Percentiles rank a stretch among this genome's conserved stretches.
Conservation (phyloP, 1,140 invertebrate species). For the Drosophila setifemur region DNA sequence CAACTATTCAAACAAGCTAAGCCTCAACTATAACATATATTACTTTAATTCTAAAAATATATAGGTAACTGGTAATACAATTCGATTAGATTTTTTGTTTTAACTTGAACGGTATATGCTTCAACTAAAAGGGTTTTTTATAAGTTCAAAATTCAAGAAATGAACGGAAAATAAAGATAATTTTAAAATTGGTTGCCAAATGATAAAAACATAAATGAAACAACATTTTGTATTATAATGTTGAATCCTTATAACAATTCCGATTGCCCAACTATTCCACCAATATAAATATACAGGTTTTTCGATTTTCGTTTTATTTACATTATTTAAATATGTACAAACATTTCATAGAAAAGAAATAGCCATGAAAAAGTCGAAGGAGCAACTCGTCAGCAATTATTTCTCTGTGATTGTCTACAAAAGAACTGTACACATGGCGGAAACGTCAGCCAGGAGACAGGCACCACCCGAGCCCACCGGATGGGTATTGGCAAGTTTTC, state of each 20-base stretch:
- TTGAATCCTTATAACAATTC: neutral
- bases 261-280: neutral
- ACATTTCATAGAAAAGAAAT: conserved; percentile 80
- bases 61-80: too few relatives aligned
- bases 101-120: too few relatives aligned
- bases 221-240: too few relatives aligned
- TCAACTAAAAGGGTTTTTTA: neutral
- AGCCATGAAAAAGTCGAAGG: conserved; percentile 70
- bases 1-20: too few relatives aligned
- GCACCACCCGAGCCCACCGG: conserved; percentile 23
- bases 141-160: neutral
- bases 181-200: too few relatives aligned
- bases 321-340: conserved; percentile 80
- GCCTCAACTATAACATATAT: too few relatives aligned
- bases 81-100: too few relatives aligned
- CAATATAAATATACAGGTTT: conserved; percentile 7
- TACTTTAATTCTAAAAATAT: too few relatives aligned
- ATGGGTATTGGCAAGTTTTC: conserved; percentile 56
- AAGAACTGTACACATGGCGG: conserved; percentile 68
- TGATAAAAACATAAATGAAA: too few relatives aligned
- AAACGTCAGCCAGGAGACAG: conserved; percentile 17
- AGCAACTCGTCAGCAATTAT: conserved; percentile 64
- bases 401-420: conserved; percentile 54
- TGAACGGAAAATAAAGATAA: too few relatives aligned
- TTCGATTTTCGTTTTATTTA: conserved; percentile 74